Evolutionary conservation across 2,113 vertebrate genomes (phyloP).

Genomic region (Paradoxurus hermaphroditus): DNA sequence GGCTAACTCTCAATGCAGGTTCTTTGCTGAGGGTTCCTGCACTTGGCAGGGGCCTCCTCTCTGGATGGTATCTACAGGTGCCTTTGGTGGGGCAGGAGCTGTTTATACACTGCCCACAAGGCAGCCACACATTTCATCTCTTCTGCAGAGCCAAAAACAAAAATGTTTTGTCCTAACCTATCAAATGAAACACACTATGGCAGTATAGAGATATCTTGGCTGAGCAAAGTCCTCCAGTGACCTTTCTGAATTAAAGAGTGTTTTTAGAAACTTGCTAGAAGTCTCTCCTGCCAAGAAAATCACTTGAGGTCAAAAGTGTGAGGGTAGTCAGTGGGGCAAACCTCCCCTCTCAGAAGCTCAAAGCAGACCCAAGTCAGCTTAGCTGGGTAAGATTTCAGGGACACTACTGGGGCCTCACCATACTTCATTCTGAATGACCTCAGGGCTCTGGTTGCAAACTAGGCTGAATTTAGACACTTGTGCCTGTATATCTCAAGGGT

Average conservation of each 20-base stretch:
- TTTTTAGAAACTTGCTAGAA: constrained; percentile 29
- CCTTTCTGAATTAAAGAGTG: constrained; percentile 53
- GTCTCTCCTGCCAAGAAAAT: constrained; percentile 40
- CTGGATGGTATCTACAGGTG: neutral
- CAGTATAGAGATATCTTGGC: neutral
- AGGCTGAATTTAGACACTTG: neutral
- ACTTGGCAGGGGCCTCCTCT: neutral
- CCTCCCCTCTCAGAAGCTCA: neutral
- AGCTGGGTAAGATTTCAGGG: neutral
- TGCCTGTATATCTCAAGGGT: neutral
- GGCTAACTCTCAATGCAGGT: neutral
- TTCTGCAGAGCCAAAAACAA: neutral
- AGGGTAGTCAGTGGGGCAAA: neutral
- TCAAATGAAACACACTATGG: neutral
- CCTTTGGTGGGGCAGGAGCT: neutral
- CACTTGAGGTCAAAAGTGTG: neutral
- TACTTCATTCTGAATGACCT: neutral
- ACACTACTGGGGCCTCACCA: neutral
- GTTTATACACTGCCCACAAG: neutral
- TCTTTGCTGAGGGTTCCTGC: neutral
- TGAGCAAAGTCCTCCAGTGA: neutral
- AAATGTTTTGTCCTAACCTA: neutral
- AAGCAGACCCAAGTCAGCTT: neutral
- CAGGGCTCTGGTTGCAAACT: neutral
- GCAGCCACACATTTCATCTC: neutral